Evolutionary conservation across 2,113 vertebrate genomes (phyloP).

Genomic region (Gila orcuttii): DNA sequence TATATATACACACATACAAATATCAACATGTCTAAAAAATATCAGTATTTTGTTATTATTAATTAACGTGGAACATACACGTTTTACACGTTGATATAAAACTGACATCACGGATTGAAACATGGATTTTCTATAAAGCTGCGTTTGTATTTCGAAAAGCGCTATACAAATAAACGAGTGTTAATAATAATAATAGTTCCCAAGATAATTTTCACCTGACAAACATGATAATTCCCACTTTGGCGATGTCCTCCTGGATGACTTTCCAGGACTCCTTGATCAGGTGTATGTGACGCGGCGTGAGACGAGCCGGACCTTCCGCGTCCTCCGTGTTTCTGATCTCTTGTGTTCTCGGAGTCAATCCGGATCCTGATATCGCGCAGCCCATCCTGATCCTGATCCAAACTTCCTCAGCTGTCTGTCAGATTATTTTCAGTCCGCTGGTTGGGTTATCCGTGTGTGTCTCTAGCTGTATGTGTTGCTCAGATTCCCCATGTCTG

Average conservation of each 20-base stretch:
- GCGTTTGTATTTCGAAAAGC: not conserved
- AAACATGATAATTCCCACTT: slow-evolving; percentile 82
- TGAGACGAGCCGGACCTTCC: slow-evolving; percentile 53
- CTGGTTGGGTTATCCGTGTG: not conserved
- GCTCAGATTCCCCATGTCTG: not conserved
- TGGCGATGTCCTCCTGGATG: slow-evolving; percentile 80
- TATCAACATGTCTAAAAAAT: not conserved
- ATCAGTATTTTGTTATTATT: not conserved
- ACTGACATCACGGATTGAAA: too few species aligned
- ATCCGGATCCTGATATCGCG: slow-evolving; percentile 72
- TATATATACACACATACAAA: too few species aligned
- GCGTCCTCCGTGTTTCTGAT: slow-evolving; percentile 59
- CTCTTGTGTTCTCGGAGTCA: slow-evolving; percentile 63
- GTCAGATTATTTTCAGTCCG: not conserved
- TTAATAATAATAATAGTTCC: not conserved
- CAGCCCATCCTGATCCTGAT: slow-evolving; percentile 73
- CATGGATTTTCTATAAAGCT: not conserved
- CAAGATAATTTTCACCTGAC: slow-evolving; percentile 71
- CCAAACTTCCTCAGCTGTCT: not conserved
- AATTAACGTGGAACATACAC: not conserved
- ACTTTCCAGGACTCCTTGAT: slow-evolving; percentile 82
- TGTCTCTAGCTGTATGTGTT: not conserved
- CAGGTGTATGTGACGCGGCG: slow-evolving; percentile 71
- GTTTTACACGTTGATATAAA: not conserved
- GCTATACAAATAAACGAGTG: not conserved